Base-by-base conservation (phyloP, 2,113 vertebrate genomes). In the Pseudorectes ferrugineus region DNA sequence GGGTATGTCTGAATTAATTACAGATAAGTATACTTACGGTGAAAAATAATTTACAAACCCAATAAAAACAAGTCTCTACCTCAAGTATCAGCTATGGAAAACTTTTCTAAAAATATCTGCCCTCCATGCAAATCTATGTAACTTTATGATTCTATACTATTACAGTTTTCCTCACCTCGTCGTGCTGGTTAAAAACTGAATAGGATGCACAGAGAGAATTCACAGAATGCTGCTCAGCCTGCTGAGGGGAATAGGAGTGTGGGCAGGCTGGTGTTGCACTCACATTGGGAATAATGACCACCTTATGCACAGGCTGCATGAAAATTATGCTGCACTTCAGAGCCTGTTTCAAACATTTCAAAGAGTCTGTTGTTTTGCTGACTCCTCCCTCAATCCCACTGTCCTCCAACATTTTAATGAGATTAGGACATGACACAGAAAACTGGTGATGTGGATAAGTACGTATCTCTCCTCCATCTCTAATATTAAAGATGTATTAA, bases 371-470 rank as follows among this genome's bases (percentile, higher is more conserved):
- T 97, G 88, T 95, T 88, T 49, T 66, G 45, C 48, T 61, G 58
- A 70, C 35, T 89, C 58, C 82, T 68, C 46, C 63, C 46, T 86
- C 71, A 73, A 36, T 46, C 46, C 36, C 51, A 83, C 42, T 45
- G n/a, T n/a, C 40, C 38, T 80, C 71, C 63, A 91, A 45, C 57
- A 77, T 66, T 83, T 95, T 88, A 83, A 93, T 70, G 45, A 85
- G n/a, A 85, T 36, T 21, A 75, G 45, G 46, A 82, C n/a, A 67
- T 29, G 46, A 65, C 62, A 90, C 24, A 72, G 36, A 89, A 92
- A 89, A 67, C 24, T 18, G 7, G 35, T 52, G 51, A 85, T 33
- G 26, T 35, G 23, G 12, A 14, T 46, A 82, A 85, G 12, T 9
- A 49, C 9, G 7, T 68, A 2, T 33, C 1, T 67, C 57, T 51